Evolutionary conservation across 2,797 vertebrate species (phyloP).

Genomic region (Peromyscus aztecus): DNA sequence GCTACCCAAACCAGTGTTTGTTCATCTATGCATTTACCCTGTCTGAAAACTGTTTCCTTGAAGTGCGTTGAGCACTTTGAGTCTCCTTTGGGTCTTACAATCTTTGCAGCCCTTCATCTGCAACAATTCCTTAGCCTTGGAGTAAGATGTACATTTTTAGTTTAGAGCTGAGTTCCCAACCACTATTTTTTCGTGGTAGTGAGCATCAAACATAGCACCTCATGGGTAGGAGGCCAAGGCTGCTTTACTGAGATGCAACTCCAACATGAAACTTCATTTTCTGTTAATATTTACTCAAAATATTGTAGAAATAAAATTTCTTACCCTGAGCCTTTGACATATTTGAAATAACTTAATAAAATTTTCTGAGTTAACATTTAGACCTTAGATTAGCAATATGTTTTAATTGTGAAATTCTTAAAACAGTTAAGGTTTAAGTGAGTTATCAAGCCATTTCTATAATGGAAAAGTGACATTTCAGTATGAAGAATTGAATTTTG

Average conservation of each 20-base stretch:
- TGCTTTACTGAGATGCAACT: no score
- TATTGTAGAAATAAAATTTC: not conserved
- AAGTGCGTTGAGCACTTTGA: no score
- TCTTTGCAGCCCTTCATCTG: no score
- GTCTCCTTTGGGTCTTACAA: not conserved
- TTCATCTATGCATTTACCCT: not conserved
- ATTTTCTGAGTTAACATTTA: not conserved
- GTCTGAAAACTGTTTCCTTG: no score
- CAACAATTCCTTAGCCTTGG: not conserved
- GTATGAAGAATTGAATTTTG: not conserved
- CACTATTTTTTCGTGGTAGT: no score
- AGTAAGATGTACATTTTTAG: not conserved
- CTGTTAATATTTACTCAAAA: not conserved
- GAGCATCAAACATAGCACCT: not conserved
- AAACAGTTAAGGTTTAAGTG: not conserved
- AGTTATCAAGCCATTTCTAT: not conserved
- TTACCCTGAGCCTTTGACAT: not conserved
- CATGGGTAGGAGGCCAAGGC: no score
- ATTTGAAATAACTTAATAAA: slow-evolving; percentile 30
- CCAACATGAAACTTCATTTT: not conserved
- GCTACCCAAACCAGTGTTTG: not conserved
- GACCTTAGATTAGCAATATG: not conserved
- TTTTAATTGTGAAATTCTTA: not conserved
- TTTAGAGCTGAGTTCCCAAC: not conserved
- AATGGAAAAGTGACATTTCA: not conserved